Conservation (phyloP, 2,113 vertebrate species). For the Athene noctua region DNA sequence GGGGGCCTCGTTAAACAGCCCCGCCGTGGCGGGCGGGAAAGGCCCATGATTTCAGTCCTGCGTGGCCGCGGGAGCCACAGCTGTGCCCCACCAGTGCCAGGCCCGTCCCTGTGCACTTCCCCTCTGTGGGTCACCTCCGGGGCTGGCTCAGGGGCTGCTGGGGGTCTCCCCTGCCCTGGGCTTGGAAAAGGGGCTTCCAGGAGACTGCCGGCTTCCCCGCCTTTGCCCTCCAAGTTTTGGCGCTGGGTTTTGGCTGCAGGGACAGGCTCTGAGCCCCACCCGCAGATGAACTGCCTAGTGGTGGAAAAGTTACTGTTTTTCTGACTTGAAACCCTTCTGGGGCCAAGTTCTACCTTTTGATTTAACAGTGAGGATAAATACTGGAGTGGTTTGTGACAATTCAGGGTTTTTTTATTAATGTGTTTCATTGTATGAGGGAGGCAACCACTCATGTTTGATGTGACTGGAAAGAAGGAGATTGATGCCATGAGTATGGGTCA, state of each 20-base stretch:
- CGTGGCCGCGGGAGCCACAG: neutral
- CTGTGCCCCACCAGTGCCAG: neutral
- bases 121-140: no score
- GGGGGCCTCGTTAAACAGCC: neutral
- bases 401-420: rapidly evolving
- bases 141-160: neutral
- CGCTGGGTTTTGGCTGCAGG: neutral
- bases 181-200: neutral
- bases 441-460: neutral
- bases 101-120: no score
- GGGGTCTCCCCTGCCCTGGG: no score
- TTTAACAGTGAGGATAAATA: neutral
- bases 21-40: neutral
- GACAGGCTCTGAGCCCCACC: rapidly evolving
- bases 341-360: neutral
- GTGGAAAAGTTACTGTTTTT: rapidly evolving
- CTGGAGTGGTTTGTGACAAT: rapidly evolving
- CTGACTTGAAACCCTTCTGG: neutral
- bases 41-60: no score
- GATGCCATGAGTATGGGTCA: neutral
- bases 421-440: neutral
- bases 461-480: neutral
- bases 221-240: neutral
- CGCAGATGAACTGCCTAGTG: rapidly evolving
- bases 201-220: neutral